Base-by-base conservation (phyloP, 2,797 vertebrate species). In the Pitangus sulphuratus region DNA sequence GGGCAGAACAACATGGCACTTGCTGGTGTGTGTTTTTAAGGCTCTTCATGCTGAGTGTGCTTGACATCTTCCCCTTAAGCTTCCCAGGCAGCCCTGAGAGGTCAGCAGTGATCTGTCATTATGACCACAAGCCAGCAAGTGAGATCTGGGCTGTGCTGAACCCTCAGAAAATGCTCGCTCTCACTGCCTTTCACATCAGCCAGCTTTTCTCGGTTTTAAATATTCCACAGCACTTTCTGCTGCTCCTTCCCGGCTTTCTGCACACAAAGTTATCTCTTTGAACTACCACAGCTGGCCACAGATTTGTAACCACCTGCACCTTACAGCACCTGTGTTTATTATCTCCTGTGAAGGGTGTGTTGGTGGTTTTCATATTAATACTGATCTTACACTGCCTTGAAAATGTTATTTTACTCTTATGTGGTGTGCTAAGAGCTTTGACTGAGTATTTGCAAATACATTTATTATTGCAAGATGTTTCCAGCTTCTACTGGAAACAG, bases 221-320 rank as follows among this genome's bases (percentile, higher is more conserved):
- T n/a, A 24, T 15, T 31, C 9, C 39, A 3, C 9, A 5, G 31
- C 0, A 0, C 30, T 53, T 75, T 35, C 58, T 72, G 22, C 35
- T 66, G 42, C 78, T 66, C 30, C 61, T 70, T 71, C 37, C 7
- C 76, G 33, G 26, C 42, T 82, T 71, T 79, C 30, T 1, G 0
- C n/a, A 21, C 0, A 1, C 31, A 31, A 40, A 57, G 35, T 69
- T 91, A 8, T 35, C 35, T 40, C 69, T 79, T 65, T 64, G 11
- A 81, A 15, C 20, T 31, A 24, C 35, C n/a, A 37, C 1, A 18
- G 16, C 35, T 51, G 58, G 45, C 42, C 58, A 75, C 22, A 11
- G 30, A 39, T 31, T 78, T 58, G n/a, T 60, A 45, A 42, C 24
- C 11, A 1, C 37, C 58, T 70, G 62, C 54, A 37, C 51, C 51